Conservation (phyloP, 2,888 invertebrate species). For the Azorinus chamasolen region DNA sequence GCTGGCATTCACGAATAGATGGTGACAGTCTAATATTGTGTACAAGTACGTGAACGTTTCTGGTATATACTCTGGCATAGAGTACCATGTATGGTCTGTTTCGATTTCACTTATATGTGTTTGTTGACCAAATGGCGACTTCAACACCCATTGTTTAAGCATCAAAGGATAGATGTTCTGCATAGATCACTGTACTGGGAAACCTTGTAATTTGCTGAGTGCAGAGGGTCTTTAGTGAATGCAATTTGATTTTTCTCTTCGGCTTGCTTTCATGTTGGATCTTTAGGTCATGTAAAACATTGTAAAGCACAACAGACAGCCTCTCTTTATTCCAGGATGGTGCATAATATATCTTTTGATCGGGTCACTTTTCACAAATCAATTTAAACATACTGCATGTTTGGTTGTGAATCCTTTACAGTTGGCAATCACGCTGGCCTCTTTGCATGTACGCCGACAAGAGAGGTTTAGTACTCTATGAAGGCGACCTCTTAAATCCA, state of each 20-base stretch:
- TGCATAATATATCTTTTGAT: neutral
- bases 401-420: no score
- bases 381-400: no score
- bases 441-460: no score
- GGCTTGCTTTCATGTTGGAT: neutral
- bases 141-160: constrained; percentile 1
- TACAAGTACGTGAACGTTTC: constrained; percentile 10
- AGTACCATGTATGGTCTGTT: constrained; percentile 22
- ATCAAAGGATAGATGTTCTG: constrained; percentile 24
- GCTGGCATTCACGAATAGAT: constrained; percentile 18
- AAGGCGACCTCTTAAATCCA: no score
- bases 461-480: no score
- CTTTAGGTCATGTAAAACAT: neutral
- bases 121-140: neutral
- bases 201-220: neutral
- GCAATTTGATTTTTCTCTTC: neutral
- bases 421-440: no score
- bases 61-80: constrained; percentile 26
- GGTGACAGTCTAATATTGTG: constrained; percentile 21
- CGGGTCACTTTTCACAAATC: neutral
- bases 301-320: neutral
- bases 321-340: constrained; percentile 7
- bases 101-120: no score
- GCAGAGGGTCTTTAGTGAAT: neutral
- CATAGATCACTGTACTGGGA: constrained; percentile 10